Conservation (phyloP, 2,797 vertebrate species). For the Craterocephalus amniculus region DNA sequence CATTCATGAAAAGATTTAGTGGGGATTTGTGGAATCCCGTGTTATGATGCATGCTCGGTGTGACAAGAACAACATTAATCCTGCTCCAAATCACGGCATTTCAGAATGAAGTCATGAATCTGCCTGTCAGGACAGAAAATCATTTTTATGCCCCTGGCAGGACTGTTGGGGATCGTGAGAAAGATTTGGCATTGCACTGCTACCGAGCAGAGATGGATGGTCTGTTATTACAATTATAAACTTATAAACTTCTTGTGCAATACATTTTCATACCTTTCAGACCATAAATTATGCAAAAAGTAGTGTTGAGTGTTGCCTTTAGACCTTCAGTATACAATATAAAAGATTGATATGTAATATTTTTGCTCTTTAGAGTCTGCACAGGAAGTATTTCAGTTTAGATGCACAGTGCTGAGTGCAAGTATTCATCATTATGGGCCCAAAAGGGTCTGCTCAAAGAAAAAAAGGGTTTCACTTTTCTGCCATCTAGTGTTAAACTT, state of each 20-base stretch:
- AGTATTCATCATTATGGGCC: not conserved
- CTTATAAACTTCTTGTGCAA: not conserved
- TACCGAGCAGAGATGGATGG: not conserved
- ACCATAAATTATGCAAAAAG: not conserved
- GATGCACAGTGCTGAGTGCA: not conserved
- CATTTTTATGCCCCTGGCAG: constrained; percentile 3
- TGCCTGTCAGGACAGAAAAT: constrained; percentile 19
- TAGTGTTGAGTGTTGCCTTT: not conserved
- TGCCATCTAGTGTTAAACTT: constrained; percentile 59
- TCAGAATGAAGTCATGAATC: constrained; percentile 39
- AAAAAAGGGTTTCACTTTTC: constrained; percentile 38
- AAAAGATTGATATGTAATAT: not conserved
- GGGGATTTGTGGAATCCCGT: constrained; percentile 17
- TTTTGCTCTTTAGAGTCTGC: not conserved
- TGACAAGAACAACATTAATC: constrained; percentile 14
- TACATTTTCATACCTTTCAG: not conserved
- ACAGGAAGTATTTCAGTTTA: not conserved
- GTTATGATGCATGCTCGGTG: not conserved
- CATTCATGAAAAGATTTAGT: constrained; percentile 11
- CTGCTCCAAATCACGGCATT: constrained; percentile 13
- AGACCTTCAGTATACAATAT: not conserved
- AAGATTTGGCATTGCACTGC: constrained; percentile 7
- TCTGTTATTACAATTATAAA: not conserved
- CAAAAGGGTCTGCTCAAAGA: not conserved
- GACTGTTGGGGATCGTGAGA: constrained; percentile 1